Conservation (phyloP, 2,888 invertebrate genomes). For the Eilema caniola region DNA sequence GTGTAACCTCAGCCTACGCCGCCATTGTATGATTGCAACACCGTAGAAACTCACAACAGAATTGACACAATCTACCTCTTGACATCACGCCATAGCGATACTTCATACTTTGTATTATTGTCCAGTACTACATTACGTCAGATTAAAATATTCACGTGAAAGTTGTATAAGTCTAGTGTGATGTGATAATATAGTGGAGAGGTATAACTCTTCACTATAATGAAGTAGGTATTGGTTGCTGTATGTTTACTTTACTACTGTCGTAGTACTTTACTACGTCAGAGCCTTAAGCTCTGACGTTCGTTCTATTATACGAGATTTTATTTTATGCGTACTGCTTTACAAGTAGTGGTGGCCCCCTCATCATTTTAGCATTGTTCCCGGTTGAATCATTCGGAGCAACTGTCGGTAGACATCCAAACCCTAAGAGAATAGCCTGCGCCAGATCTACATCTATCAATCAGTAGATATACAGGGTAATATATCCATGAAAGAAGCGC, state of each 20-base stretch:
- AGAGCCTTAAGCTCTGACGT: neutral
- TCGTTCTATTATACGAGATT: no score
- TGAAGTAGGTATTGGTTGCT: neutral
- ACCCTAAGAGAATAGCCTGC: no score
- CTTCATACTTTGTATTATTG: neutral
- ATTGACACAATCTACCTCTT: neutral
- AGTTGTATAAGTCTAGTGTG: neutral
- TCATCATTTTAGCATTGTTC: no score
- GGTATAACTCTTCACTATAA: neutral
- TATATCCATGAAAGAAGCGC: no score
- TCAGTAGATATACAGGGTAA: no score
- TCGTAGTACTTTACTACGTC: no score
- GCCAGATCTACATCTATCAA: no score
- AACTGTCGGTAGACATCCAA: no score
- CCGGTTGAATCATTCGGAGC: no score
- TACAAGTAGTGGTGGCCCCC: no score
- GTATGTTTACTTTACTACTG: neutral
- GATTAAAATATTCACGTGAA: neutral
- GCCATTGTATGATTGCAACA: neutral
- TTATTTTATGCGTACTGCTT: no score
- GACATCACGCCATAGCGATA: neutral
- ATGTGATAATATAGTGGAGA: neutral
- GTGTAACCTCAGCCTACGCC: neutral
- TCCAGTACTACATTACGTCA: neutral
- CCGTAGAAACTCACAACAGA: neutral